Evolutionary conservation across 2,113 vertebrate species (phyloP).

Genomic region (Strigops habroptila): DNA sequence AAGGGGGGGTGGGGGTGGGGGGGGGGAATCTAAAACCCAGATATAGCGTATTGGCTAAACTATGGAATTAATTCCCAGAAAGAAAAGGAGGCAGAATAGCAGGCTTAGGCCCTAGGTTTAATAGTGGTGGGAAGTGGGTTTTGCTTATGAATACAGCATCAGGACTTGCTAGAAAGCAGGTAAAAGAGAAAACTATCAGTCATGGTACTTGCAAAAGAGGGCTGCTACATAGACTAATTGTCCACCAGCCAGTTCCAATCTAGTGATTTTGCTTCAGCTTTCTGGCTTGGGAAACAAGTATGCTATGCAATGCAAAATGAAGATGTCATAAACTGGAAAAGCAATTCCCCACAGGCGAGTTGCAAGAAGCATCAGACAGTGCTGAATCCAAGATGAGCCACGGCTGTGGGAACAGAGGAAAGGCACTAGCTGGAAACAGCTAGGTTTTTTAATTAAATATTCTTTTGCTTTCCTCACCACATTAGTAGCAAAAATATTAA

Average conservation of each 20-base stretch:
- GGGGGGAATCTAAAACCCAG: neutral
- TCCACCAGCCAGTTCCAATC: neutral
- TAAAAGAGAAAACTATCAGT: neutral
- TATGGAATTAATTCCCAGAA: neutral
- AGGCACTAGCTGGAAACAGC: neutral
- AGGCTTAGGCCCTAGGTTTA: neutral
- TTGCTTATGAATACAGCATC: neutral
- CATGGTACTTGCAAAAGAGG: neutral
- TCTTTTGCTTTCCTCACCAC: neutral
- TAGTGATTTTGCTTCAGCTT: neutral
- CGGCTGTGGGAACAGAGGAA: neutral
- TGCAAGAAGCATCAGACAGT: neutral
- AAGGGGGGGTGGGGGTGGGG: too few species aligned
- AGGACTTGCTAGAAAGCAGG: neutral
- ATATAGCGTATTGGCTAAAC: neutral
- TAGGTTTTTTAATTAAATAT: too few species aligned
- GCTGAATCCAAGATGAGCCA: neutral
- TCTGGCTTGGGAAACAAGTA: neutral
- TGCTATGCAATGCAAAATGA: fast-evolving
- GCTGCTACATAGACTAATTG: neutral
- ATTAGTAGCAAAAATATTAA: neutral
- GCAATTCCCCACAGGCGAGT: neutral
- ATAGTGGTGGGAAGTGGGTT: fast-evolving
- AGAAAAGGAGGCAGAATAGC: neutral
- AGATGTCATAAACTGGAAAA: neutral